Evolutionary conservation across 1,140 invertebrate species (phyloP).

Genomic region (Helicoverpa zea): DNA sequence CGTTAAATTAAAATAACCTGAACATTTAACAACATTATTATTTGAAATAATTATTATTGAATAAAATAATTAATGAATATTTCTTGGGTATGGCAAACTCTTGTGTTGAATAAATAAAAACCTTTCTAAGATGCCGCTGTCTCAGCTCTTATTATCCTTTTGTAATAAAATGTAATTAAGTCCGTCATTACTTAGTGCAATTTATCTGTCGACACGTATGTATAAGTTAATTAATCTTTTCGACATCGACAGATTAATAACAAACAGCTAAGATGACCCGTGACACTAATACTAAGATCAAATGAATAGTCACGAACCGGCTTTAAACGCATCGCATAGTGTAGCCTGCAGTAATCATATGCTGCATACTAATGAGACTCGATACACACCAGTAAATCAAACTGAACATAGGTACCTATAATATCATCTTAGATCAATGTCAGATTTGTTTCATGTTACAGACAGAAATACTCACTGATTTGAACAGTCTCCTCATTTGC

Average conservation of each 20-base stretch:
- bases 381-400: not conserved
- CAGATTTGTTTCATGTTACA: not conserved
- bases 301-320: constrained; percentile 36
- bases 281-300: constrained; percentile 18
- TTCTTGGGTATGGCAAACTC: too few relatives aligned
- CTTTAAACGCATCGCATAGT: not conserved
- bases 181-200: not conserved
- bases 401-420: not conserved
- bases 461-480: too few relatives aligned
- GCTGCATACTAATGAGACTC: not conserved
- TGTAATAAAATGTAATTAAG: too few relatives aligned
- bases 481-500: too few relatives aligned
- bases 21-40: not conserved
- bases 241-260: not conserved
- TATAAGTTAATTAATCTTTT: not conserved
- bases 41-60: not conserved
- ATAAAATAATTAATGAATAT: too few relatives aligned
- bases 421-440: constrained; percentile 2
- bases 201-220: not conserved
- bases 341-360: not conserved
- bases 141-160: too few relatives aligned
- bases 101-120: too few relatives aligned
- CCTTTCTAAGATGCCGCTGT: too few relatives aligned
- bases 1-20: not conserved
- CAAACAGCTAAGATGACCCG: not conserved